Evolutionary conservation across 2,888 invertebrate species (phyloP).

Genomic region (Cephonodes hylas): DNA sequence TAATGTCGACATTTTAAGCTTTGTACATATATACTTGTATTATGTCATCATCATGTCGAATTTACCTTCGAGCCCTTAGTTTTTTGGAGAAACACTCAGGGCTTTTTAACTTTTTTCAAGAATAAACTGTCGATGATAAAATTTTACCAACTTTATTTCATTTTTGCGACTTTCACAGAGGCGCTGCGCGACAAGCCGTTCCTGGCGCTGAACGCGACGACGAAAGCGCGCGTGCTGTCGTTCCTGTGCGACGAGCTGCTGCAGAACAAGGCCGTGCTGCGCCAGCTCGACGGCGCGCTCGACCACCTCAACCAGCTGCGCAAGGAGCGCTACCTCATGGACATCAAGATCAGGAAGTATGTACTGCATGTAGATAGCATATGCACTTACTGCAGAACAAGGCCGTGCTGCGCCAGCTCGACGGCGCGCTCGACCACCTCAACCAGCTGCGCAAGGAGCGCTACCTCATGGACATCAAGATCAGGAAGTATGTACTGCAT

Average conservation of each 20-base stretch:
- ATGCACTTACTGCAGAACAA: conserved; percentile 97
- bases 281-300: conserved; percentile 93
- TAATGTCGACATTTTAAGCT: too few relatives aligned
- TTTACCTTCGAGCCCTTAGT: too few relatives aligned
- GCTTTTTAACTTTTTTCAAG: too few relatives aligned
- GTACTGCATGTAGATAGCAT: too few relatives aligned
- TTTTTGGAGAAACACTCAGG: too few relatives aligned
- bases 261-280: conserved; percentile 93
- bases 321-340: conserved; percentile 95
- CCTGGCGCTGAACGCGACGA: conserved; percentile 90
- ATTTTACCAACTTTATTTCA: too few relatives aligned
- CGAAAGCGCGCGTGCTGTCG: conserved; percentile 93
- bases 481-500: conserved; percentile 88
- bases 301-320: conserved; percentile 93
- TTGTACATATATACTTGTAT: too few relatives aligned
- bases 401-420: conserved; percentile 93
- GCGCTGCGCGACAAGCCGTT: conserved; percentile 92
- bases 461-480: conserved; percentile 95
- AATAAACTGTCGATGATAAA: too few relatives aligned
- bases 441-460: conserved; percentile 94
- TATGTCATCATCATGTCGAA: too few relatives aligned
- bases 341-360: conserved; percentile 95
- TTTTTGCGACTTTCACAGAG: too few relatives aligned
- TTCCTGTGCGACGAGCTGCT: conserved; percentile 97
- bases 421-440: conserved; percentile 91